Evolutionary conservation across 2,888 invertebrate genomes (phyloP).

Genomic region (Erannis defoliaria): DNA sequence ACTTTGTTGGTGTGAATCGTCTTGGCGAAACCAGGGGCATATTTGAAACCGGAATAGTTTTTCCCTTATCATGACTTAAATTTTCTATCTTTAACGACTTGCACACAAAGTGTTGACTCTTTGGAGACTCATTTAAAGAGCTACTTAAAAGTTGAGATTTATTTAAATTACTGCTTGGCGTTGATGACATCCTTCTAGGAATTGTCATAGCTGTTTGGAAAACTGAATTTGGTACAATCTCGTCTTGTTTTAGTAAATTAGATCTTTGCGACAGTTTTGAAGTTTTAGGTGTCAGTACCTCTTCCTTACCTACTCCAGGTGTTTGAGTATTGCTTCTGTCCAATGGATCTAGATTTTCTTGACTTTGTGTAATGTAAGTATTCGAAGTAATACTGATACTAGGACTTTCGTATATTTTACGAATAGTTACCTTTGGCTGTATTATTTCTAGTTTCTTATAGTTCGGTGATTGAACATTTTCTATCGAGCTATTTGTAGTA

Average conservation of each 20-base stretch:
- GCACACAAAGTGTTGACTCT: constrained; percentile 27
- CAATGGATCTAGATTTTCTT: constrained; percentile 33
- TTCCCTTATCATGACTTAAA: constrained; percentile 14
- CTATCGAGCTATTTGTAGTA: constrained; percentile 19
- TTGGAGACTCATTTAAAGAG: constrained; percentile 17
- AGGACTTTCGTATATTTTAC: constrained; percentile 46
- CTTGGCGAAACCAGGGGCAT: constrained; percentile 24
- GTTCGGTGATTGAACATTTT: constrained; percentile 28
- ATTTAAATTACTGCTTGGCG: constrained; percentile 14
- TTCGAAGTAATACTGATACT: constrained; percentile 43
- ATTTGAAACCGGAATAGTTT: constrained; percentile 1
- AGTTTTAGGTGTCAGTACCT: not conserved
- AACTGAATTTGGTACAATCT: constrained; percentile 24
- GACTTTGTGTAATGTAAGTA: constrained; percentile 41
- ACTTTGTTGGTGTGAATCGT: constrained; percentile 15
- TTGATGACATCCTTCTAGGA: constrained; percentile 2
- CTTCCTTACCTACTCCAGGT: constrained; percentile 16
- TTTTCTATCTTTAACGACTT: constrained; percentile 35
- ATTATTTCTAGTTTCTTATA: constrained; percentile 39
- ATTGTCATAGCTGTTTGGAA: constrained; percentile 13
- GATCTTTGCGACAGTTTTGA: constrained; percentile 5
- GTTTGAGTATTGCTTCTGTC: not conserved
- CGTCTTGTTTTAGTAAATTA: constrained; percentile 14
- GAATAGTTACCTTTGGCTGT: constrained; percentile 43
- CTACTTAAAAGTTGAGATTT: constrained; percentile 18